A percentile compares a stretch with the other conserved stretches of the same genome.
phyloP scores from a whole-genome alignment of 2,113 vertebrate species.

The Mormyrus iriodes region DNA sequence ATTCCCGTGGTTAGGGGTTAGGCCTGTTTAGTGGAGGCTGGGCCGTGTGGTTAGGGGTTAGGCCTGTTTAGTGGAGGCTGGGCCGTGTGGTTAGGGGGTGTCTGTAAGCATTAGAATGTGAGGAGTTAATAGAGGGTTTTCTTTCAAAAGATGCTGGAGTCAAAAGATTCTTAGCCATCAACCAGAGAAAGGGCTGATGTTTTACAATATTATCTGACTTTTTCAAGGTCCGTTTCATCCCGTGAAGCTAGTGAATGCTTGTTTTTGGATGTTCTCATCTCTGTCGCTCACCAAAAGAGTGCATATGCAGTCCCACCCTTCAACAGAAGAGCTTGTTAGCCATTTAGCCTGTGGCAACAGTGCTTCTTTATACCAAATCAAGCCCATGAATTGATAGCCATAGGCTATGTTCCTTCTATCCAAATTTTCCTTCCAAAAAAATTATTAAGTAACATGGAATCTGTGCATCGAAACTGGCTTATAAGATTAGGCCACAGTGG shows the following conservation, averaged over 20 bases:
- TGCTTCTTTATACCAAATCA: not conserved
- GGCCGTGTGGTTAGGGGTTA: not conserved
- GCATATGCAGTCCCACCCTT: not conserved
- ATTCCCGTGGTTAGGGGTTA: not conserved
- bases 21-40: not conserved
- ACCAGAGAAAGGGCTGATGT: not conserved
- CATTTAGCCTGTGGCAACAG: not conserved
- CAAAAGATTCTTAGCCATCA: not conserved
- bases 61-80: not conserved
- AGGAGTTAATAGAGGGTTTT: not conserved
- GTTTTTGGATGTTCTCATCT: not conserved
- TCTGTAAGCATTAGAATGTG: not conserved
- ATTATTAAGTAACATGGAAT: not conserved
- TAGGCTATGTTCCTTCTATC: not conserved
- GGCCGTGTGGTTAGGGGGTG: not conserved
- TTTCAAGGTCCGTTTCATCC: not conserved
- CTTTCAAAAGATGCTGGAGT: not conserved
- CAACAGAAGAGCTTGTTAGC: not conserved
- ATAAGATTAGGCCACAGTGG: slow-evolving; percentile 7
- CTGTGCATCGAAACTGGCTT: not conserved
- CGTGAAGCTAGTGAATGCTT: not conserved
- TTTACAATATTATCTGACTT: not conserved
- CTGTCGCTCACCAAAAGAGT: not conserved
- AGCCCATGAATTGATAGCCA: not conserved
- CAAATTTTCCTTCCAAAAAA: slow-evolving; percentile 8